These are phyloP conservation scores for Nematolebias whitei DNA, from an alignment of 2,113 vertebrate genomes.

Conservation along the genomic window DNA sequence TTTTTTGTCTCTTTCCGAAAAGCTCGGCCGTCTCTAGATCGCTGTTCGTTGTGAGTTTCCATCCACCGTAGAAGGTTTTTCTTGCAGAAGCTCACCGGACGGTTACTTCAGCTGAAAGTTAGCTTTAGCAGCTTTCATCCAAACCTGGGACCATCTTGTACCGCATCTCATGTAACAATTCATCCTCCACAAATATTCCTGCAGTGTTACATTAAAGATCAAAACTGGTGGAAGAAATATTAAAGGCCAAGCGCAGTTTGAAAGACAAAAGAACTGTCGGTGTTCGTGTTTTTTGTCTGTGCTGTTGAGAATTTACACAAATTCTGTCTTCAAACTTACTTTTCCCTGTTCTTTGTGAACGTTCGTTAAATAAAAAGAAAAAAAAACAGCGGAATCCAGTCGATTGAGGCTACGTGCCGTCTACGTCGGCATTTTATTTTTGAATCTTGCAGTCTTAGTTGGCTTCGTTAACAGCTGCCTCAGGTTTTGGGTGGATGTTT, in stretches of 20 bases:
- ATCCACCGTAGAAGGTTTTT: background rate
- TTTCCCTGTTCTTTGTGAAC: slow-evolving; percentile 11
- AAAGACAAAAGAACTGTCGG: background rate
- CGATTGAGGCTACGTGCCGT: slow-evolving; percentile 5
- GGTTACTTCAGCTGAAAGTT: too few relatives aligned
- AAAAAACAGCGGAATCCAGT: background rate
- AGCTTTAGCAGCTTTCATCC: background rate
- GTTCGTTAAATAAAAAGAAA: background rate
- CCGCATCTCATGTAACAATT: background rate
- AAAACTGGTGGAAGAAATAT: too few relatives aligned
- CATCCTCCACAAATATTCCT: too few relatives aligned
- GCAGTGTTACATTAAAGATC: too few relatives aligned
- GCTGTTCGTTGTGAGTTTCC: background rate
- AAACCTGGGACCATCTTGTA: background rate
- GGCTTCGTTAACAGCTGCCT: slow-evolving; percentile 68
- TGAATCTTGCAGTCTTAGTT: slow-evolving; percentile 45
- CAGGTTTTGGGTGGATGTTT: slow-evolving; percentile 65
- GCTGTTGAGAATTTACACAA: slow-evolving; percentile 33
- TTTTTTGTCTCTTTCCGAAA: background rate
- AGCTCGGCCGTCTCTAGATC: background rate
- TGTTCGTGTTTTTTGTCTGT: slow-evolving; percentile 33
- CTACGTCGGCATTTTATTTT: slow-evolving; percentile 34
- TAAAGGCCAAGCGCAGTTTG: too few relatives aligned
- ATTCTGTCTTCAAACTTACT: slow-evolving; percentile 38
- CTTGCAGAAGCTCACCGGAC: too few relatives aligned